A percentile compares a stretch with the other conserved stretches of the same genome.
phyloP scores from a whole-genome alignment of 2,888 invertebrate species.

The Andrena hattorfiana region DNA sequence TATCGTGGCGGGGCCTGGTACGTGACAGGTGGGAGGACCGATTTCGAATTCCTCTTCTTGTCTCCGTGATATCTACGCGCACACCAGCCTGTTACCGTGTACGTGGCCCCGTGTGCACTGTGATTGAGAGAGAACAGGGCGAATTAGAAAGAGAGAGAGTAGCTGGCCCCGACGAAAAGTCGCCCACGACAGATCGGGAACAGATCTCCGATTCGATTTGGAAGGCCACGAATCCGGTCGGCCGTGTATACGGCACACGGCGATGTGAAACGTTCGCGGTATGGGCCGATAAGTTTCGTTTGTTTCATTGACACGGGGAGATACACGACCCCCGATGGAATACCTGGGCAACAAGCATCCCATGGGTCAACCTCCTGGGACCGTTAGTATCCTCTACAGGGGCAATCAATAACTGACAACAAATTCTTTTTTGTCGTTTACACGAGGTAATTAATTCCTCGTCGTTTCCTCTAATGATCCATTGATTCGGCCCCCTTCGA shows the following conservation, averaged over 20 bases:
- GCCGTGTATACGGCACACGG: slow-evolving; percentile 60
- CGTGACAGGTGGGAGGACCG: slow-evolving; percentile 72
- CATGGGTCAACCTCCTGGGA: slow-evolving; percentile 16
- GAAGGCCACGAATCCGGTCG: slow-evolving; percentile 67
- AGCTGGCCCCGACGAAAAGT: slow-evolving; percentile 58
- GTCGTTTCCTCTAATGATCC: slow-evolving; percentile 62
- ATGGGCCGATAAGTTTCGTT: slow-evolving; percentile 46
- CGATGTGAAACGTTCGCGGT: slow-evolving; percentile 50
- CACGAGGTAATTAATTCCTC: slow-evolving; percentile 67
- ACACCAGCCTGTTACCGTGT: not conserved
- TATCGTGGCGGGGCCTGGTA: slow-evolving; percentile 66
- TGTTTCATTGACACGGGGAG: slow-evolving; percentile 65
- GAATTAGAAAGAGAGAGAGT: not conserved
- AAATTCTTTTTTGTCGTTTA: slow-evolving; percentile 58
- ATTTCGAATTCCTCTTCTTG: slow-evolving; percentile 69
- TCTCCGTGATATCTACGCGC: slow-evolving; percentile 50
- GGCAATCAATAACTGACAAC: slow-evolving; percentile 69
- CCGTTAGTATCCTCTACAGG: slow-evolving; percentile 60
- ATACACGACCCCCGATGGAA: slow-evolving; percentile 47
- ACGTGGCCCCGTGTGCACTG: not conserved
- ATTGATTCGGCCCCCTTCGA: slow-evolving; percentile 45
- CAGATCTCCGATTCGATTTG: slow-evolving; percentile 69
- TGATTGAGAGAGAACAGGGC: not conserved
- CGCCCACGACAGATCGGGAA: slow-evolving; percentile 71
- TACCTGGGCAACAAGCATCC: slow-evolving; percentile 7